Evolutionary conservation across 2,113 vertebrate genomes (phyloP).

Genomic region (Heloderma charlesbogerti): DNA sequence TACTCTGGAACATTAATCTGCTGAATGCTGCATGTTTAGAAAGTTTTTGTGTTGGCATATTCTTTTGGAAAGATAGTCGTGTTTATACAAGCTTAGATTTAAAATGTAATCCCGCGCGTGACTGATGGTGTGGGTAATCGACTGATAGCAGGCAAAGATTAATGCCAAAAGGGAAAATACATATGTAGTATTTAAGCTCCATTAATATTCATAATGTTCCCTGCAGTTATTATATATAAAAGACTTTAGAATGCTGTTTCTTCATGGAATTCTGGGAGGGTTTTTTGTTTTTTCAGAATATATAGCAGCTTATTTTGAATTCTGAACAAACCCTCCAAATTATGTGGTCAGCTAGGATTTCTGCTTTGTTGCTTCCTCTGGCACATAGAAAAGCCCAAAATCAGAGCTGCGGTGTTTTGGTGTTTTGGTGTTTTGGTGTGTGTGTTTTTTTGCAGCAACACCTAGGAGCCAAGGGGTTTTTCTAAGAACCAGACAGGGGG

Average conservation of each 20-base stretch:
- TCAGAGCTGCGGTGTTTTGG: not conserved
- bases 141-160: slow-evolving; percentile 38
- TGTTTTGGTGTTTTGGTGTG: not conserved
- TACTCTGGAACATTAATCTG: slow-evolving; percentile 41
- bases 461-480: not conserved
- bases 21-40: slow-evolving; percentile 15
- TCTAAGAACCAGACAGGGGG: not conserved
- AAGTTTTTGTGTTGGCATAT: slow-evolving; percentile 46
- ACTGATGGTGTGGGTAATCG: slow-evolving; percentile 38
- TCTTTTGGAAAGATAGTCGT: slow-evolving; percentile 35
- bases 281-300: not conserved
- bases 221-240: slow-evolving; percentile 32
- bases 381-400: not conserved
- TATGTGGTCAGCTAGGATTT: slow-evolving; percentile 2
- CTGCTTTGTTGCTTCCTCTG: not conserved
- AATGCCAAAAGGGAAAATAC: slow-evolving; percentile 48
- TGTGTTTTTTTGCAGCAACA: not conserved
- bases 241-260: slow-evolving; percentile 18
- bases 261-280: not conserved
- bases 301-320: slow-evolving; percentile 1
- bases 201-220: slow-evolving; percentile 35
- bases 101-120: slow-evolving; percentile 16
- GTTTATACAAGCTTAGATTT: slow-evolving; percentile 40
- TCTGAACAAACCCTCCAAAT: not conserved
- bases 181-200: slow-evolving; percentile 41